Conservation (phyloP, 2,888 invertebrate species). For the Megaustenia siamemsis region DNA sequence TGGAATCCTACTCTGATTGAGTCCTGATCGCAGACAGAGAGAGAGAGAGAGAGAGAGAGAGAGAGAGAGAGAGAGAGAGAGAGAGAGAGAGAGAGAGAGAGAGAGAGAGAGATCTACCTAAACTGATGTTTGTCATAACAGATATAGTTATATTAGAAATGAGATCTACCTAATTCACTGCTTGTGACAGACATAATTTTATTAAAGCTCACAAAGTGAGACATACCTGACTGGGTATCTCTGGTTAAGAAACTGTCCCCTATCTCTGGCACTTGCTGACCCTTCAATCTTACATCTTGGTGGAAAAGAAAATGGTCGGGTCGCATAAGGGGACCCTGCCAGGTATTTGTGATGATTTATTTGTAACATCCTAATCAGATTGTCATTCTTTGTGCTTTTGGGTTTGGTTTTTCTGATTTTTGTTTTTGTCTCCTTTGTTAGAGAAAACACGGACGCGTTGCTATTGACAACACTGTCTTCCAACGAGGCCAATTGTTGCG, state of each 20-base stretch:
- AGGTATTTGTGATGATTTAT: background rate
- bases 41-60: background rate
- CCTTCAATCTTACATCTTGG: too few species aligned
- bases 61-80: background rate
- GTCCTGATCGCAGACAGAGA: too few species aligned
- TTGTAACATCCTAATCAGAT: background rate
- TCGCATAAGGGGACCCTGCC: too few species aligned
- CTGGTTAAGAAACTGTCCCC: too few species aligned
- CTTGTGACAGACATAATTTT: too few species aligned
- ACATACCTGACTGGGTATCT: too few species aligned
- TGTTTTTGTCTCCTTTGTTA: background rate
- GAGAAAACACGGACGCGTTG: conserved; percentile 15
- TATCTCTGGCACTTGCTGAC: too few species aligned
- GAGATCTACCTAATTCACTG: too few species aligned
- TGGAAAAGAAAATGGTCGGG: too few species aligned
- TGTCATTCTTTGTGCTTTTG: background rate
- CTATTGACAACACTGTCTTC: background rate
- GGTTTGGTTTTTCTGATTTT: background rate
- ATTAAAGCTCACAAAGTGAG: too few species aligned
- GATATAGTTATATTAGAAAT: too few species aligned
- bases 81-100: background rate
- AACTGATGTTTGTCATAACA: background rate
- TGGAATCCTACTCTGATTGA: too few species aligned
- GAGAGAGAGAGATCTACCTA: background rate
- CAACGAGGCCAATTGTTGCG: background rate